phyloP scores from a whole-genome alignment of 2,888 invertebrate species.

The Chymomyza caudatula region DNA sequence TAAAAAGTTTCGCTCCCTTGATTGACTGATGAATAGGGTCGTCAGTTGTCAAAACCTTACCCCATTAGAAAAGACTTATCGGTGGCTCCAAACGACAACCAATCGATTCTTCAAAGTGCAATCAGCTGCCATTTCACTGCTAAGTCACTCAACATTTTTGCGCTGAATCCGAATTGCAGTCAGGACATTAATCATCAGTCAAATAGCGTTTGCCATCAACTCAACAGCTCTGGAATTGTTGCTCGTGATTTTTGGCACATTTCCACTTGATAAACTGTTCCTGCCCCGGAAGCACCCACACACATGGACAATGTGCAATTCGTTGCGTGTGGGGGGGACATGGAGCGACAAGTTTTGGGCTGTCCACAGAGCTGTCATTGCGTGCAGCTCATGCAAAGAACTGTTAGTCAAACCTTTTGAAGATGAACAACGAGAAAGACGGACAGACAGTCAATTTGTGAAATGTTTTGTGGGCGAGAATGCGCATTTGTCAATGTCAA shows the following conservation, averaged over 20 bases:
- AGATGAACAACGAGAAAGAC: too few species aligned
- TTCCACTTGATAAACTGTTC: constrained; percentile 56
- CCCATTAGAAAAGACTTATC: background rate
- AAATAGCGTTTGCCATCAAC: constrained; percentile 15
- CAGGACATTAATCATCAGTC: constrained; percentile 52
- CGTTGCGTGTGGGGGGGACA: constrained; percentile 32
- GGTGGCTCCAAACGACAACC: background rate
- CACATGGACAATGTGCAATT: constrained; percentile 31
- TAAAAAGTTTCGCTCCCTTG: background rate
- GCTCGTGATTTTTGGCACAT: constrained; percentile 57
- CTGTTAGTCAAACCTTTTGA: constrained; percentile 55
- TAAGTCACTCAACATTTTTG: background rate
- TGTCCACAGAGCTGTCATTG: constrained; percentile 63
- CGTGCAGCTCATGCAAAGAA: constrained; percentile 39
- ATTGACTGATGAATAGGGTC: background rate
- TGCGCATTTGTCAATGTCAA: constrained; percentile 43
- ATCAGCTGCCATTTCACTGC: constrained; percentile 10
- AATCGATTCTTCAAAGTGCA: constrained; percentile 51
- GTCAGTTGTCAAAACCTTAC: background rate
- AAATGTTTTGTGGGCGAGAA: background rate
- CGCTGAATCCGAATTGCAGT: background rate
- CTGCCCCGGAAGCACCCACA: background rate
- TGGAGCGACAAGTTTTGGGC: constrained; percentile 54
- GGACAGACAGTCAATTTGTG: background rate
- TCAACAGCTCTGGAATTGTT: constrained; percentile 24